Evolutionary conservation across 2,113 vertebrate genomes (phyloP), one percentile per base, ranked within the genome.

Genomic region (Orycteropus afer): DNA sequence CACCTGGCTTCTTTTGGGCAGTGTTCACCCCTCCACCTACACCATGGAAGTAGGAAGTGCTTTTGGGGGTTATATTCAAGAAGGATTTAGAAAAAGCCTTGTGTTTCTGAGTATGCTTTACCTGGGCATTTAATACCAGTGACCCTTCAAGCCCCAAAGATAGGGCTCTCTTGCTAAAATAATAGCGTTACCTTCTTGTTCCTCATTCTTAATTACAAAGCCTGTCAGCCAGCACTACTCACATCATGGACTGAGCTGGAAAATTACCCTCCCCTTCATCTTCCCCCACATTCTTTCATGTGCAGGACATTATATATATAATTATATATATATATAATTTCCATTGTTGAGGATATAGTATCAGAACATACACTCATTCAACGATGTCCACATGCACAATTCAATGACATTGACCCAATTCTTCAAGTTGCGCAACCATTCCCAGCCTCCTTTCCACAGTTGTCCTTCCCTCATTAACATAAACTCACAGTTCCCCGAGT

Each of bases 31-130:
- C 80, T 13, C 74, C 17, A 8, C 61, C 45, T 27, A 20, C 51
- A 3, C 42, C 57, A 18, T 51, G 7, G 4, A 34, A 76, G 59
- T 10, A 11, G 79, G 87, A 84, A 42, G 42, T 47, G 76, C 74
- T 51, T 73, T 61, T n/a, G 82, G 79, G 88, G 45, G 74, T 89
- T 95, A 23, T 87, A 42, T 37, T 86, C 79, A 65, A 51, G 86
- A 89, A 71, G 78, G 90, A 85, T 47, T 73, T 27, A 71, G 69
- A 84, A 76, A 67, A 67, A 22, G 29, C 53, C 83, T 34, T 78
- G n/a, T 59, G 53, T 77, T 77, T 85, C 55, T 37, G 45, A 67
- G 32, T 42, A 17, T 59, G 37, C 86, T 81, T 86, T 80, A 13
- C 45, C 22, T n/a, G 13, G 29, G 53, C 2, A 1, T 81, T 65